A percentile compares a stretch with the other conserved stretches of the same genome.
phyloP scores from a whole-genome alignment of 2,113 vertebrate species.

The Mastomys coucha region DNA sequence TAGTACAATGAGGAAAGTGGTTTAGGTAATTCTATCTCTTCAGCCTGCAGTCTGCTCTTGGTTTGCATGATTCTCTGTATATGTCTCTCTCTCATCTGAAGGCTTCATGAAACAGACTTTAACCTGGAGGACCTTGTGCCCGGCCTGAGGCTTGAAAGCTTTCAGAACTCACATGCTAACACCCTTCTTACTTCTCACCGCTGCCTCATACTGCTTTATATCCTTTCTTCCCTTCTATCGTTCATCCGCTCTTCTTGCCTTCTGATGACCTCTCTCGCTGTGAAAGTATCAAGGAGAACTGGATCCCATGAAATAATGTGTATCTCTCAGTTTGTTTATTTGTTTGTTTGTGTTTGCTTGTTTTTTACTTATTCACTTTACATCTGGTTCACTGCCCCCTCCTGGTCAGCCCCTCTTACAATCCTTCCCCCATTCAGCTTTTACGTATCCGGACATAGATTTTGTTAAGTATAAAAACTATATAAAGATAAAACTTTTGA shows the following conservation, averaged over 20 bases:
- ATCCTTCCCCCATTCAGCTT: background rate
- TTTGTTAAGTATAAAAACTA: conserved; percentile 13
- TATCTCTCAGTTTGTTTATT: background rate
- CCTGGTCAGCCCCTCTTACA: too few species aligned
- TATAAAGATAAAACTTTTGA: conserved; percentile 14
- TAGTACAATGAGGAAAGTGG: conserved; percentile 25
- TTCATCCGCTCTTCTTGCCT: background rate
- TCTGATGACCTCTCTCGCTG: background rate
- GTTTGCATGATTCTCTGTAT: conserved; percentile 43
- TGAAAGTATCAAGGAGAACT: background rate
- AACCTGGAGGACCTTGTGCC: background rate
- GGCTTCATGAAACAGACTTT: background rate
- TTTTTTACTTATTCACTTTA: too few species aligned
- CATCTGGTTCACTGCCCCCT: too few species aligned
- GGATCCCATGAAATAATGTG: background rate
- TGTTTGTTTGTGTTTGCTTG: background rate
- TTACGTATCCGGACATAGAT: background rate
- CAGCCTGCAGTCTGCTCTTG: background rate
- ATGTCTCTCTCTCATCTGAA: background rate
- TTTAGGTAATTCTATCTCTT: background rate
- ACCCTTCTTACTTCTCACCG: background rate
- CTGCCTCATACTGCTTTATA: background rate
- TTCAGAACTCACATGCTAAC: background rate
- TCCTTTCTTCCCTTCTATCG: background rate
- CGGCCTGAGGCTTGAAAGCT: background rate